Percentiles rank a stretch among this genome's conserved stretches.
phyloP scores from a whole-genome alignment of 2,888 invertebrate genomes.

The Stramonita haemastoma region DNA sequence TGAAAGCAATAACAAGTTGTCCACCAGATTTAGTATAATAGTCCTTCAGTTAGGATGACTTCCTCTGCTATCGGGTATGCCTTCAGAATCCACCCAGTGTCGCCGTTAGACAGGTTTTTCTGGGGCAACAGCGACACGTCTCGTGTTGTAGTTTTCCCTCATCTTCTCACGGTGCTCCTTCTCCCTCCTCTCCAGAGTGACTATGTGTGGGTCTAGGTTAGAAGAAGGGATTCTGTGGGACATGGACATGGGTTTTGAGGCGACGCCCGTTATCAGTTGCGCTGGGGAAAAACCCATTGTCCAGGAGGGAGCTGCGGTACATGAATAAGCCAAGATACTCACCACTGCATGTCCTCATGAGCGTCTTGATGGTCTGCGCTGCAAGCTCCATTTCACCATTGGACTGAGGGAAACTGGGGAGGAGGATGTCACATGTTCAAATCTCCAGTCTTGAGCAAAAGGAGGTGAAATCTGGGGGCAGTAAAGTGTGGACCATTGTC shows the following conservation, averaged over 20 bases:
- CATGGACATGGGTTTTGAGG: not conserved
- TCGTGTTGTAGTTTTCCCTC: not conserved
- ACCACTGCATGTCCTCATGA: not conserved
- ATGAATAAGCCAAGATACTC: not conserved
- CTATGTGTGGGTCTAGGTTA: not conserved
- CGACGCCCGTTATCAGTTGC: not conserved
- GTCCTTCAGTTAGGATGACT: too few relatives aligned
- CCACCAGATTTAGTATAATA: too few relatives aligned
- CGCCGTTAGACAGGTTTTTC: not conserved
- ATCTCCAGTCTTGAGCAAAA: not conserved
- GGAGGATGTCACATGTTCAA: slow-evolving; percentile 1
- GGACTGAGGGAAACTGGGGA: not conserved
- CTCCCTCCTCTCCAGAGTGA: not conserved
- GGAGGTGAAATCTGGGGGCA: not conserved
- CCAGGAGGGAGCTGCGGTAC: not conserved
- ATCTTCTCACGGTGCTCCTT: slow-evolving; percentile 5
- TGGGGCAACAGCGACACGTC: not conserved
- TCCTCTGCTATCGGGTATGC: too few relatives aligned
- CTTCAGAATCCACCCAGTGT: not conserved
- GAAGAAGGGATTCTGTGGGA: not conserved
- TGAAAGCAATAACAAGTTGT: too few relatives aligned
- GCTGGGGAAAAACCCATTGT: not conserved
- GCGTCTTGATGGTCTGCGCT: slow-evolving; percentile 5
- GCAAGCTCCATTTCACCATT: not conserved
- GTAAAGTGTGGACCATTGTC: not conserved